Base-by-base conservation (phyloP, 2,888 invertebrate genomes). In the Athalia cordata region DNA sequence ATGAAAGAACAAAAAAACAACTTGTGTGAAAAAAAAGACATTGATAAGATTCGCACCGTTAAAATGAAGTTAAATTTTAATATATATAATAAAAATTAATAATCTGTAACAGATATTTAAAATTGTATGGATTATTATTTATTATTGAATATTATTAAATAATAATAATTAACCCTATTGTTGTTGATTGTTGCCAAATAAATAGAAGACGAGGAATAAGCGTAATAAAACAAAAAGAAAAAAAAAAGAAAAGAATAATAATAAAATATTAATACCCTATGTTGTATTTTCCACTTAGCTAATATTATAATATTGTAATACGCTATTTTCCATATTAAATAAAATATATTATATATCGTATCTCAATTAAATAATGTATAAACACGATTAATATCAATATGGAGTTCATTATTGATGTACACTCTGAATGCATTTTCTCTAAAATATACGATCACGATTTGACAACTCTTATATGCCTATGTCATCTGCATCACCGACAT, bases 161-260 rank as follows among this genome's bases (percentile, higher is more conserved):
- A 72, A 70, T 78, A 78, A 81, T 77, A 80, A 80, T 65, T 79
- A 80, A 85, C 86, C 86, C 85, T 83, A 86, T 89, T 87, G 89
- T 89, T 89, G 88, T 89, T 89, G 85, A 89, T 89, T 88, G 89
- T 90, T 90, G 90, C 89, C 90, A 89, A 89, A 89, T 86, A 88
- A 85, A 81, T 86, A 84, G 75, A 75, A 61, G n/a, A 75, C 59
- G 43, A 79, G 61, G 55, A 45, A 74, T 74, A 70, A 52, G 62
- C 29, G 29, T 68, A 77, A 78, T 68, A 70, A 55, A 66, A n/a
- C n/a, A 77, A 64, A 68, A 70, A 78, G 65, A 72, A 62, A 65
- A 76, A 75, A 29, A 77, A 79, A 65, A 62, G 43, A 59, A 78
- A 74, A 50, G 47, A 76, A 52, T 75, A 76, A 77, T 52, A 72